Evolutionary conservation across 2,888 invertebrate genomes (phyloP).

Genomic region (Sussaba pulchella): DNA sequence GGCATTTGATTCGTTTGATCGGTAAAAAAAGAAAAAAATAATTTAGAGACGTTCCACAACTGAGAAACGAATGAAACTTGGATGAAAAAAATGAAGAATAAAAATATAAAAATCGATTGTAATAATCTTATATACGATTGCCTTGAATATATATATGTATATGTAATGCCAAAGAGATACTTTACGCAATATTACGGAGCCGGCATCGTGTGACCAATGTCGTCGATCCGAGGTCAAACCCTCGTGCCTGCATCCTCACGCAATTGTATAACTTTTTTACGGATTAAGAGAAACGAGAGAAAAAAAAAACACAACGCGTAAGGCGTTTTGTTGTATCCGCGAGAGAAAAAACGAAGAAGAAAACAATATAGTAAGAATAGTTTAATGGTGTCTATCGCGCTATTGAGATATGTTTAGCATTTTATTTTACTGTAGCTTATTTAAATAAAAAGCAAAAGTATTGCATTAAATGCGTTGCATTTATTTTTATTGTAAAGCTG

Average conservation of each 20-base stretch:
- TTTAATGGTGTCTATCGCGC: conserved; percentile 34
- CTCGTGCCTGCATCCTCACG: conserved; percentile 28
- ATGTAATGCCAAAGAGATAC: conserved; percentile 26
- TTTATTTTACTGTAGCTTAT: conserved; percentile 57
- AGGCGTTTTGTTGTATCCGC: conserved; percentile 7
- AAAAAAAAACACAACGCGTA: no score
- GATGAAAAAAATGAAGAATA: not conserved
- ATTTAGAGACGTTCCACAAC: not conserved
- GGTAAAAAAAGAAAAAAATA: not conserved
- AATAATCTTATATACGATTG: conserved; percentile 9
- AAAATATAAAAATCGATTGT: not conserved
- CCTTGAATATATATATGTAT: conserved; percentile 19
- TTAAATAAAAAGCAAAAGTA: conserved; percentile 55
- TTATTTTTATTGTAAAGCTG: not conserved
- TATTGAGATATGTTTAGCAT: conserved; percentile 47
- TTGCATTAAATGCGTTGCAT: conserved; percentile 14
- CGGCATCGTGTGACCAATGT: not conserved
- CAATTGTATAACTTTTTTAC: not conserved
- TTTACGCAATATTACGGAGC: conserved; percentile 22
- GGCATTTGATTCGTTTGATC: not conserved
- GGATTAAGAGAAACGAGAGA: not conserved
- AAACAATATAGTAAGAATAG: not conserved
- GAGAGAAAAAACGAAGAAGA: conserved; percentile 1
- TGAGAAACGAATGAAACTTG: conserved; percentile 11
- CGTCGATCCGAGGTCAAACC: not conserved